Conservation (phyloP, 2,113 vertebrate genomes). For the Pterocles gutturalis region DNA sequence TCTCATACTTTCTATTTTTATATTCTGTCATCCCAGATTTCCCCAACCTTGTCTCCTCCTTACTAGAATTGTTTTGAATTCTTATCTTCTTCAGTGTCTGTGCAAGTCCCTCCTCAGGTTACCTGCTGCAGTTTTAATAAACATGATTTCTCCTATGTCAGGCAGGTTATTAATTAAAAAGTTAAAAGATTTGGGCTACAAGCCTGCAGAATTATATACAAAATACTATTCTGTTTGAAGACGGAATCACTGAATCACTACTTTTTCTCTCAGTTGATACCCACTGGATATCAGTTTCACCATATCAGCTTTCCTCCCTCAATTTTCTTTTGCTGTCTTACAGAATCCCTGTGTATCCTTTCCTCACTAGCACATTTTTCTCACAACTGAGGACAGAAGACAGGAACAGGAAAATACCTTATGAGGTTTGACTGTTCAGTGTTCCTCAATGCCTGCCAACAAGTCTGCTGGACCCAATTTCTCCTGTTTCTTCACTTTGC, state of each 20-base stretch:
- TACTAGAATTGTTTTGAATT: not conserved
- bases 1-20: not conserved
- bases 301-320: not conserved
- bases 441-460: not conserved
- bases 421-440: not conserved
- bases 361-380: not conserved
- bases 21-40: not conserved
- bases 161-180: not conserved
- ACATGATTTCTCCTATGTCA: not conserved
- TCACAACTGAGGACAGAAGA: not conserved
- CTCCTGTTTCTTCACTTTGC: not conserved
- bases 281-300: not conserved
- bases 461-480: not conserved
- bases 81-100: not conserved
- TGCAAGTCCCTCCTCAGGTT: not conserved
- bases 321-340: not conserved
- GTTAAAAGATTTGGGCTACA: not conserved
- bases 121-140: not conserved
- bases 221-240: not conserved
- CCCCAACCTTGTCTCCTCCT: not conserved
- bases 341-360: not conserved
- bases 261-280: not conserved
- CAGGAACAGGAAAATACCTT: not conserved
- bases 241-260: not conserved
- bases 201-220: not conserved